Conservation (phyloP, 2,888 invertebrate genomes). For the Melanophora roralis region DNA sequence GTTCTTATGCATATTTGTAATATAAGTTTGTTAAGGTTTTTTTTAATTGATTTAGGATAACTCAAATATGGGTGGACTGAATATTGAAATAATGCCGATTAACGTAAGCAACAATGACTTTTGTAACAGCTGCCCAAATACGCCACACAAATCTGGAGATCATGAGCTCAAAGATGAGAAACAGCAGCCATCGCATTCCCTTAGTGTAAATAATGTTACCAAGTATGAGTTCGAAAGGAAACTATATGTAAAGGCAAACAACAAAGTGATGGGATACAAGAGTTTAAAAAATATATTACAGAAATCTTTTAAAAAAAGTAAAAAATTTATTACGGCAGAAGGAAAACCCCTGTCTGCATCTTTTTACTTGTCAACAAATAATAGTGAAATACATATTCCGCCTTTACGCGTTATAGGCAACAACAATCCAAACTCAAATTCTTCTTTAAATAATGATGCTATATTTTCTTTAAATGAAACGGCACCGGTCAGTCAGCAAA, state of each 20-base stretch:
- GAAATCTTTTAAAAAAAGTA: slow-evolving; percentile 74
- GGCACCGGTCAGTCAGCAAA: slow-evolving; percentile 72
- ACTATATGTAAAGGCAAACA: not conserved
- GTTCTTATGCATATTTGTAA: no score
- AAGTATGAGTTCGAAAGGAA: not conserved
- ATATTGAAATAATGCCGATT: not conserved
- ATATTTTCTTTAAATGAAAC: slow-evolving; percentile 67
- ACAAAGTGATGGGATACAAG: slow-evolving; percentile 67
- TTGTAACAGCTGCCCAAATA: slow-evolving; percentile 68
- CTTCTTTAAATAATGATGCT: slow-evolving; percentile 68
- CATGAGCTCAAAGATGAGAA: not conserved
- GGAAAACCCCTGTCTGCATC: slow-evolving; percentile 69
- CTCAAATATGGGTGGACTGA: slow-evolving; percentile 9
- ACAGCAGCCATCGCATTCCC: slow-evolving; percentile 9
- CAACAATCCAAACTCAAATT: not conserved
- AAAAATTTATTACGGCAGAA: slow-evolving; percentile 69
- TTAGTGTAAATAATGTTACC: slow-evolving; percentile 50
- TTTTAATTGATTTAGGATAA: slow-evolving; percentile 43
- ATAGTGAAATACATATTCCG: slow-evolving; percentile 7
- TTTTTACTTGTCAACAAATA: slow-evolving; percentile 50
- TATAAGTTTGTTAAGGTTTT: no score
- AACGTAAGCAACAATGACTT: slow-evolving; percentile 42
- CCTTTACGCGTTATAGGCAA: not conserved
- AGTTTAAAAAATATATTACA: slow-evolving; percentile 72
- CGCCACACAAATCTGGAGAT: slow-evolving; percentile 63